Evolutionary conservation across 1,140 invertebrate genomes (phyloP), one percentile per base, ranked within the genome.

Genomic region (Piezodorus guildinii): DNA sequence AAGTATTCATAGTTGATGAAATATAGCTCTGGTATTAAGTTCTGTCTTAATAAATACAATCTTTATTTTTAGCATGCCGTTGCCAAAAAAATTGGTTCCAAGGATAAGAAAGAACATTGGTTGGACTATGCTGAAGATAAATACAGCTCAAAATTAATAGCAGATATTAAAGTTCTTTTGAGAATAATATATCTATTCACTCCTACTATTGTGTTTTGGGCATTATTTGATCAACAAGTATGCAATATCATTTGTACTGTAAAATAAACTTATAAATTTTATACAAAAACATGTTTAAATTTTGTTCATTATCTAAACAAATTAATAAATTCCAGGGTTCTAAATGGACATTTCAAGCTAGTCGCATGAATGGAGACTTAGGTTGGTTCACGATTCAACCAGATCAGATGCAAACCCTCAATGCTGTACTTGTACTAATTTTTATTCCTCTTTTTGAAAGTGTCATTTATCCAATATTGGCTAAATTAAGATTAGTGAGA

Each of bases 281-380:
- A 39, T 39, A 39, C 12, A 10, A 1, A 1, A 39, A 5, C 9
- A 39, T 39, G 6, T 39, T 12, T 39, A 12, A 30, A 39, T 39
- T 39, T 6, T 39, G 9, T 39, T 10, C 3, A 39, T 39, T 39
- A 6, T 39, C 2, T 39, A 39, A 39, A 39, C 12, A 39, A 4
- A 10, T 39, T 39, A 39, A 39, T 39, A 1, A 39, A 10, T 73
- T 76, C 21, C 68, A 86, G 82, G 94, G 92, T 14, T 96, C 94
- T 0, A 80, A 88, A 56, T 98, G 95, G 95, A 95, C 92, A 0
- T 83, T 96, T 65, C 94, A 98, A 80, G 94, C 94, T 10, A 84
- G 85, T 0, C 80, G 85, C 67, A 94, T 98, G 90, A 78, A 93
- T 71, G 91, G 94, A 14, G 73, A 82, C 16, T 72, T 95, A 3